Percentiles rank a stretch among this genome's conserved stretches.
phyloP scores from a whole-genome alignment of 2,797 vertebrate species.

The Caiman crocodilus region DNA sequence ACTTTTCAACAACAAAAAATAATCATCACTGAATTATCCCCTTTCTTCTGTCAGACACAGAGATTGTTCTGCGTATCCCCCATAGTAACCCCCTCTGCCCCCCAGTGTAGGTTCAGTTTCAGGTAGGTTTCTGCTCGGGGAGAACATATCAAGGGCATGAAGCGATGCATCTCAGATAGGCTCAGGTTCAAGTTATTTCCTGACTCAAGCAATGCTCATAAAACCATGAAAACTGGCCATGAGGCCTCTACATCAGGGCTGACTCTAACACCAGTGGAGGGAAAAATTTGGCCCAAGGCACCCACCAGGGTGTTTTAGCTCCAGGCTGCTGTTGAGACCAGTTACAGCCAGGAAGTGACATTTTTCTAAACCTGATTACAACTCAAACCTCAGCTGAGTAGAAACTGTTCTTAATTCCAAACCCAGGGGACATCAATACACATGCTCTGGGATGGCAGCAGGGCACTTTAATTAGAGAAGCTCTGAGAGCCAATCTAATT shows the following conservation, averaged over 20 bases:
- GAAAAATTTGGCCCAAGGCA: accelerated
- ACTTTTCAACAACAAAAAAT: too few relatives aligned
- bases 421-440: background rate
- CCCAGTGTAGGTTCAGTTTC: background rate
- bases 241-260: accelerated
- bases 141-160: accelerated
- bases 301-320: background rate
- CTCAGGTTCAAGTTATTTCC: background rate
- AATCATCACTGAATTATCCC: background rate
- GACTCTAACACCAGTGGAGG: background rate
- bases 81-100: background rate
- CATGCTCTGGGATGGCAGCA: too few relatives aligned
- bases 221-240: accelerated
- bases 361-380: slow-evolving; percentile 30
- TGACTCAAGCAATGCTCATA: background rate
- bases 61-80: background rate
- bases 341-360: background rate
- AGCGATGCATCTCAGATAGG: background rate
- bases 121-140: background rate
- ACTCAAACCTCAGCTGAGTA: background rate
- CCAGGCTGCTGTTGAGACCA: background rate
- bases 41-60: background rate
- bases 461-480: too few relatives aligned
- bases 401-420: slow-evolving; percentile 4
- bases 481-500: too few relatives aligned